A percentile compares a stretch with the other conserved stretches of the same genome.
These are phyloP conservation scores for Sander lucioperca DNA, from an alignment of 2,113 vertebrate species.

Conservation along the genomic window DNA sequence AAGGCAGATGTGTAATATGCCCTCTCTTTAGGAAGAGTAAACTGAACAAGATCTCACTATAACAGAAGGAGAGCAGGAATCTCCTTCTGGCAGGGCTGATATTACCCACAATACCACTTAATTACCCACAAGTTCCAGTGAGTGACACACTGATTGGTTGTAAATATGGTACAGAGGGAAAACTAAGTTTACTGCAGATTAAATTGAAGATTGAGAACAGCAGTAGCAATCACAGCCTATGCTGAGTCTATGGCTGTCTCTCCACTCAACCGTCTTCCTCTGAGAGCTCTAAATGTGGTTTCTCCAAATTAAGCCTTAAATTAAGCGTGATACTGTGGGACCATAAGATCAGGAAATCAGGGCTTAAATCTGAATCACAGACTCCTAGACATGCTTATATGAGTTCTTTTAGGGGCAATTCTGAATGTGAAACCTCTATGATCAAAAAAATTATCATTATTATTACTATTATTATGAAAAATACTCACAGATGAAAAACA, in stretches of 20 bases:
- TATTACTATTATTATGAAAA: neutral
- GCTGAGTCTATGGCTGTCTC: neutral
- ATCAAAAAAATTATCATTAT: constrained; percentile 24
- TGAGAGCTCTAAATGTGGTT: constrained; percentile 41
- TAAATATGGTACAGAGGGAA: constrained; percentile 26
- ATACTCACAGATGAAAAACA: neutral
- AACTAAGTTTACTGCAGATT: constrained; percentile 54
- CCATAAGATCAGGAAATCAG: constrained; percentile 45
- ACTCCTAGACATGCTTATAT: constrained; percentile 7
- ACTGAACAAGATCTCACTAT: constrained; percentile 18
- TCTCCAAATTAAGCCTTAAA: constrained; percentile 56
- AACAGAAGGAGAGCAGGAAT: constrained; percentile 36
- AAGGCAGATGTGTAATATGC: constrained; percentile 5
- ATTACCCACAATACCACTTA: constrained; percentile 69
- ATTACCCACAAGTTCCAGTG: constrained; percentile 62
- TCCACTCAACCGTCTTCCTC: constrained; percentile 23
- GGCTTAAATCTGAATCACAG: constrained; percentile 49
- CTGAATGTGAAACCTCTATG: constrained; percentile 23
- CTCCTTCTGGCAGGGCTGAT: constrained; percentile 44
- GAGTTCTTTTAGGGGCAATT: constrained; percentile 18
- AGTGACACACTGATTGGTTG: constrained; percentile 63
- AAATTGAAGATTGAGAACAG: constrained; percentile 27
- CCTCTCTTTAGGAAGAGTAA: constrained; percentile 7
- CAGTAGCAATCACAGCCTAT: constrained; percentile 22
- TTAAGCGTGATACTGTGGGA: constrained; percentile 37